These are phyloP conservation scores for Piscicola geometra DNA, from an alignment of 2,888 invertebrate species.

Conservation along the genomic window DNA sequence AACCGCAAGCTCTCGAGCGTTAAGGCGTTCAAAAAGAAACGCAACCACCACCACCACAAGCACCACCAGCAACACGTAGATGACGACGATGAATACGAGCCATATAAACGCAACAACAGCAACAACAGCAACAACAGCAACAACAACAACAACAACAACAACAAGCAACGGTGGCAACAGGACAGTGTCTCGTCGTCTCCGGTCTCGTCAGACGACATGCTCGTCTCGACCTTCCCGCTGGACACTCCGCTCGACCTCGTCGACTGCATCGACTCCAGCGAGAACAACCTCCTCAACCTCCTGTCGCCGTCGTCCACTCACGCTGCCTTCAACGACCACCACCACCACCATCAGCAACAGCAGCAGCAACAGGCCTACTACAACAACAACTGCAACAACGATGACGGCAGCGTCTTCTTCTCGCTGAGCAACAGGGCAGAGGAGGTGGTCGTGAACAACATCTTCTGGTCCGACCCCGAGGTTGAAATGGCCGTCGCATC, in stretches of 20 bases:
- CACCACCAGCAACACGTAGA: background rate
- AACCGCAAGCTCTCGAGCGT: background rate
- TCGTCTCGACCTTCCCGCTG: background rate
- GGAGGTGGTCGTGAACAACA: constrained; percentile 4
- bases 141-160: too few relatives aligned
- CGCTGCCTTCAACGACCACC: background rate
- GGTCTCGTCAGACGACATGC: background rate
- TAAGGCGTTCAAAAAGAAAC: background rate
- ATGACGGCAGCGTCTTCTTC: background rate
- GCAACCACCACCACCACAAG: background rate
- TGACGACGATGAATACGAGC: background rate
- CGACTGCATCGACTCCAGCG: background rate
- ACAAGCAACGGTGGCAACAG: constrained; percentile 6
- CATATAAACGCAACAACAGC: background rate
- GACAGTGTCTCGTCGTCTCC: constrained; percentile 3
- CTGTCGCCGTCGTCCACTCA: background rate
- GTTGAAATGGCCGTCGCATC: constrained; percentile 13
- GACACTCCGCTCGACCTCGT: background rate
- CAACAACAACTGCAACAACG: background rate
- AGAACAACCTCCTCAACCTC: constrained; percentile 12
- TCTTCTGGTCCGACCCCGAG: constrained; percentile 11
- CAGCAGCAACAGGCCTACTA: background rate
- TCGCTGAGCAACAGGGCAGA: background rate
- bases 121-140: background rate
- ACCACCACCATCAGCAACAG: background rate